Evolutionary conservation across 1,140 invertebrate genomes (phyloP), one percentile per base, ranked within the genome.

Genomic region (Riptortus pedestris): DNA sequence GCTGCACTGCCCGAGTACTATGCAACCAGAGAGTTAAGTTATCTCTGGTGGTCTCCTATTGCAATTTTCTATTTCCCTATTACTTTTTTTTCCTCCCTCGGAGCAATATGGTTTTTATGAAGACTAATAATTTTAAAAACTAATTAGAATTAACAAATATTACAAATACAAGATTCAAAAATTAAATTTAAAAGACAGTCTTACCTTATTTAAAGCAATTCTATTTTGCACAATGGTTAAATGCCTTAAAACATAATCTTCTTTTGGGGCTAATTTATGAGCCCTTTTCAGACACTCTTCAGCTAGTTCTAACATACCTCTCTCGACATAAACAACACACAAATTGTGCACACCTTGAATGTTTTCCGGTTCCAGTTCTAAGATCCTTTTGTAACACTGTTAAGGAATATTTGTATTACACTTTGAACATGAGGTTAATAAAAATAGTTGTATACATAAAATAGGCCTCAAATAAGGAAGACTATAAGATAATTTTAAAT

Each of bases 271-370:
- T 18, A 94, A 77, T 9, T 80, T 74, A 43, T 88, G 85, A 0
- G 90, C 91, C 47, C 85, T 80, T 27, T 85, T 79, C 5, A 97
- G 79, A 74, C 94, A 97, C 52, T 84, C 81, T 62, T 92, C 88
- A 0, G 93, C 94, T 51, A 83, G 75, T 0, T 84, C 77, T 12
- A 98, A 77, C 68, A 90, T 84, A 0, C 91, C 93, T 16, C 89
- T 81, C 73, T 97, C 93, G 14, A 97, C 93, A 70, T 90, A 88
- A 0, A 97, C 93, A 0, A 97, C 94, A 77, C 95, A 97, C 3
- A 97, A 78, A 74, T 98, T 98, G 75, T 98, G 95, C 29, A 93
- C 76, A 2, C 91, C 95, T 77, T 97, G 93, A 59, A 95, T 88
- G 73, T 98, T 95, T 61, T 85, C 84, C 0, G 93, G 88, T 67